A percentile compares a stretch with the other conserved stretches of the same genome.
Conservation (phyloP, 1,140 invertebrate genomes). For the Caenorhabditis briggsae region DNA sequence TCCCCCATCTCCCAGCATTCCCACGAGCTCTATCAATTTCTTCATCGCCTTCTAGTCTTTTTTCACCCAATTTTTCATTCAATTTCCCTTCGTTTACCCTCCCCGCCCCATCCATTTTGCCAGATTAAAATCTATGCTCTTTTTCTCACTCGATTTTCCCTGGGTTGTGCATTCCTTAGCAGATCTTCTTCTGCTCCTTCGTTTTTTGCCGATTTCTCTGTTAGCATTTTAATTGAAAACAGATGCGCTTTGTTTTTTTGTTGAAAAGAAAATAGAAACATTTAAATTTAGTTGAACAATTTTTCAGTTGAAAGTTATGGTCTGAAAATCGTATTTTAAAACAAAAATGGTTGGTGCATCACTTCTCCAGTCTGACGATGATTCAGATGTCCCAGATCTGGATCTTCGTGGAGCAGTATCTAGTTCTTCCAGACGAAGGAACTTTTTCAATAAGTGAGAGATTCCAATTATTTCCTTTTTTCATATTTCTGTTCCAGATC, state of each 20-base stretch:
- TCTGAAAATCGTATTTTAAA: background rate
- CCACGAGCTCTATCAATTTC: constrained; percentile 51
- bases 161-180: background rate
- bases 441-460: constrained; percentile 27
- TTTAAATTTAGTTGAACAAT: background rate
- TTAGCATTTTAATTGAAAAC: constrained; percentile 51
- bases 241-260: constrained; percentile 28
- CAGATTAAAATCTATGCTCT: constrained; percentile 51
- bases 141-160: background rate
- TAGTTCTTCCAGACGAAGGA: constrained; percentile 17
- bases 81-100: constrained; percentile 6
- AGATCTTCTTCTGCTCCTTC: background rate
- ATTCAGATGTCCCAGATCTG: constrained; percentile 43
- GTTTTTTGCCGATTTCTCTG: background rate
- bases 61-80: constrained; percentile 40
- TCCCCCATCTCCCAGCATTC: background rate
- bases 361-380: constrained; percentile 39
- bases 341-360: constrained; percentile 40
- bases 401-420: background rate
- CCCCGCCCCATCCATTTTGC: constrained; percentile 34
- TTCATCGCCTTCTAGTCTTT: background rate
- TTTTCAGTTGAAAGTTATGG: constrained; percentile 22
- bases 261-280: background rate
- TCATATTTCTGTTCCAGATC: constrained; percentile 6
- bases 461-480: background rate